phyloP scores from a whole-genome alignment of 2,113 vertebrate genomes.

The Cyphomyrus discorhynchus region DNA sequence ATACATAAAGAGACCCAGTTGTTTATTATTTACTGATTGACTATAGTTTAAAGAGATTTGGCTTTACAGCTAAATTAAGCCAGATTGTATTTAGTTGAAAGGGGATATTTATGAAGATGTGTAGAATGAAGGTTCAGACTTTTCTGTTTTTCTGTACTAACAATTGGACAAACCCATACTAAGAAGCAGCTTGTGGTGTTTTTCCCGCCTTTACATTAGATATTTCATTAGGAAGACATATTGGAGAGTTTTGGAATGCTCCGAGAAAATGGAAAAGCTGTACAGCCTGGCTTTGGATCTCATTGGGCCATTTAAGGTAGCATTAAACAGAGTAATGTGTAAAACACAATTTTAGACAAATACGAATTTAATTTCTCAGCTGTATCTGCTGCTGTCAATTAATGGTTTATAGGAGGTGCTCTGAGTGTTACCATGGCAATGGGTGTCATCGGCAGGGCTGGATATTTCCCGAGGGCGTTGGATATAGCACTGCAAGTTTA shows the following conservation, averaged over 20 bases:
- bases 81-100: background rate
- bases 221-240: background rate
- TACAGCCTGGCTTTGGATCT: background rate
- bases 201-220: background rate
- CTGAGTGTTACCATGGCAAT: slow-evolving; percentile 45
- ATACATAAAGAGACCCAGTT: background rate
- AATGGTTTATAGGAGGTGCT: slow-evolving; percentile 40
- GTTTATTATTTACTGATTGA: background rate
- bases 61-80: background rate
- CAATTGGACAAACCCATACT: background rate
- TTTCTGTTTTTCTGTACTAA: background rate
- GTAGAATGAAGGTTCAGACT: background rate
- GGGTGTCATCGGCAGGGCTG: slow-evolving; percentile 30
- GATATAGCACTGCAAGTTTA: slow-evolving; percentile 32
- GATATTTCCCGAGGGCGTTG: slow-evolving; percentile 35
- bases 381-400: slow-evolving; percentile 45
- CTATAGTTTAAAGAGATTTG: background rate
- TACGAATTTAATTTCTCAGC: slow-evolving; percentile 31
- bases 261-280: background rate
- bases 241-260: background rate
- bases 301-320: background rate
- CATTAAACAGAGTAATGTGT: background rate
- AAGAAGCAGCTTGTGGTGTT: background rate
- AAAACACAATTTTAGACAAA: slow-evolving; percentile 7
- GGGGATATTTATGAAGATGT: background rate